These are phyloP conservation scores for Gobionotothen gibberifrons DNA, from an alignment of 2,797 vertebrate genomes.

Conservation along the genomic window DNA sequence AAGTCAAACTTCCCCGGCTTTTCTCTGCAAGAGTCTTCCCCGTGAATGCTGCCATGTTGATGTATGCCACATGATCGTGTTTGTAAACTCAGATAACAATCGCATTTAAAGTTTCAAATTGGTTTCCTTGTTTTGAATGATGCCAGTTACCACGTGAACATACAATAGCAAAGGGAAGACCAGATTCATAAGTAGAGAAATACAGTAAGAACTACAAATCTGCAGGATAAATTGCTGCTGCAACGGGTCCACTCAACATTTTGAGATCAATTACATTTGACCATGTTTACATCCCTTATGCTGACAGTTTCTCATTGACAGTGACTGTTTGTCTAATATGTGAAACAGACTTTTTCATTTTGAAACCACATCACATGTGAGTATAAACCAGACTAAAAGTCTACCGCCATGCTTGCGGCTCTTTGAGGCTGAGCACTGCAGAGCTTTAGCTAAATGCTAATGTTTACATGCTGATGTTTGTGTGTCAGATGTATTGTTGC, in stretches of 20 bases:
- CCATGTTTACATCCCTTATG: no score
- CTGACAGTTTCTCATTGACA: no score
- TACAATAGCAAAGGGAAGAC: neutral
- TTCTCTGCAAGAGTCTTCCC: slow-evolving; percentile 24
- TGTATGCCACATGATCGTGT: slow-evolving; percentile 29
- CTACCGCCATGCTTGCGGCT: neutral
- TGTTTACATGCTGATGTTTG: neutral
- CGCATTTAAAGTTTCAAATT: slow-evolving; percentile 4
- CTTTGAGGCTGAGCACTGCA: no score
- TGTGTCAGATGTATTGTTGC: neutral
- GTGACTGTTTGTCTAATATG: neutral
- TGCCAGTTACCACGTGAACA: slow-evolving; percentile 3
- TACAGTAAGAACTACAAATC: neutral
- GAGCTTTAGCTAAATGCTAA: no score
- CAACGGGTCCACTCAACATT: neutral
- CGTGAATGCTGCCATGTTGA: slow-evolving; percentile 22
- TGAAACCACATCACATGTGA: neutral
- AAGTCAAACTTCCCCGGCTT: slow-evolving; percentile 27
- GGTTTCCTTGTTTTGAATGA: slow-evolving; percentile 2
- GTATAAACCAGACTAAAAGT: neutral
- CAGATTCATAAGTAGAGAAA: neutral
- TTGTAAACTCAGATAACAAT: slow-evolving; percentile 7
- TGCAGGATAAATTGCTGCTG: neutral
- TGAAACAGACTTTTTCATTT: neutral
- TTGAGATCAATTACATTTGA: neutral